Percentiles rank a stretch among this genome's conserved stretches.
These are phyloP conservation scores for Thalassoma bifasciatum DNA, from an alignment of 2,113 vertebrate genomes.

Conservation along the genomic window DNA sequence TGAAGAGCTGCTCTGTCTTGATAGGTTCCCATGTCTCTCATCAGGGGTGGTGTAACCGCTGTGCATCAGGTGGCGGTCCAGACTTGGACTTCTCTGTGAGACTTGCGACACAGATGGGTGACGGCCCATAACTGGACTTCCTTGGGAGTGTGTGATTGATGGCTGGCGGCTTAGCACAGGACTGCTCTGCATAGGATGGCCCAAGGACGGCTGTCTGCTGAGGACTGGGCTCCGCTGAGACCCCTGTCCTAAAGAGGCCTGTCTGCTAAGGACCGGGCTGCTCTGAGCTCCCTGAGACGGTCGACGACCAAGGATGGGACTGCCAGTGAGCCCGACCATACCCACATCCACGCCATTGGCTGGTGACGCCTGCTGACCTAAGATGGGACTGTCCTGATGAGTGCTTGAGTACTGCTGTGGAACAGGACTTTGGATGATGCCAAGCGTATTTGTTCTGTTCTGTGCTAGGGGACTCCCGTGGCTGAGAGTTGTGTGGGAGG, in stretches of 20 bases:
- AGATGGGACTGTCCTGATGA: constrained; percentile 63
- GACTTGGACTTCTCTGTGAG: constrained; percentile 88
- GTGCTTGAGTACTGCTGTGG: constrained; percentile 76
- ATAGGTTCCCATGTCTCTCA: constrained; percentile 89
- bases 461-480: constrained; percentile 85
- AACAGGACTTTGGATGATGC: constrained; percentile 81
- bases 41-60: constrained; percentile 91
- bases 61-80: constrained; percentile 87
- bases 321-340: constrained; percentile 51
- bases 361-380: constrained; percentile 51
- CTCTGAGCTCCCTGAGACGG: constrained; percentile 67
- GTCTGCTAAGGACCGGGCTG: constrained; percentile 72
- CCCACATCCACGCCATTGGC: constrained; percentile 73
- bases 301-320: constrained; percentile 71
- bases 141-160: constrained; percentile 73
- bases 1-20: constrained; percentile 93
- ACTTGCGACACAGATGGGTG: constrained; percentile 77
- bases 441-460: constrained; percentile 85
- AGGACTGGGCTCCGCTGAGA: constrained; percentile 76
- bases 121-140: constrained; percentile 85
- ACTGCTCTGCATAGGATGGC: constrained; percentile 72
- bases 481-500: constrained; percentile 72
- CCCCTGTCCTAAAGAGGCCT: constrained; percentile 62
- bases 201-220: constrained; percentile 73
- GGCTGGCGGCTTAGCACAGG: constrained; percentile 79